These are phyloP conservation scores for Muraenolepis orangiensis DNA, from an alignment of 2,797 vertebrate species.

Conservation along the genomic window DNA sequence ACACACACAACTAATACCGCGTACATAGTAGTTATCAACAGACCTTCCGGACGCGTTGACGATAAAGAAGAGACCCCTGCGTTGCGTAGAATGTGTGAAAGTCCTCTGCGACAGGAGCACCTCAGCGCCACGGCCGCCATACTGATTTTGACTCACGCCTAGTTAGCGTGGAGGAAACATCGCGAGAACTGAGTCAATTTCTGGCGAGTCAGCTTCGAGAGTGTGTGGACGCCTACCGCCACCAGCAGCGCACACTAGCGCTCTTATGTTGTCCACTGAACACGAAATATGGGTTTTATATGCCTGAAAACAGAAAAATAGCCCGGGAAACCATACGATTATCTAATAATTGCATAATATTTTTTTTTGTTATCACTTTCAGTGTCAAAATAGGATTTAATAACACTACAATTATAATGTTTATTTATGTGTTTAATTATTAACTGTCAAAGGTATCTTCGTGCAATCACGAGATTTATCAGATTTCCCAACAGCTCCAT, in stretches of 20 bases:
- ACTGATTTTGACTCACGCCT: constrained; percentile 48
- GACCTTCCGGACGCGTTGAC: constrained; percentile 55
- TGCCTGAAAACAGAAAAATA: background rate
- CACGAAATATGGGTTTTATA: background rate
- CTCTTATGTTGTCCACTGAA: background rate
- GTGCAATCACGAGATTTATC: background rate
- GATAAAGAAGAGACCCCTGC: constrained; percentile 49
- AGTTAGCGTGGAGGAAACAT: constrained; percentile 47
- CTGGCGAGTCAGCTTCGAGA: background rate
- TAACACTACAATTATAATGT: background rate
- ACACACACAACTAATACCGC: accelerated
- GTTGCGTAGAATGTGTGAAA: constrained; percentile 60
- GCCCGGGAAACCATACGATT: background rate
- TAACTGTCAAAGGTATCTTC: background rate
- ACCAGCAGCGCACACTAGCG: too few relatives aligned
- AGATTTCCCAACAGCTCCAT: background rate
- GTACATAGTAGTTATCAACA: constrained; percentile 20
- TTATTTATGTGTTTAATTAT: background rate
- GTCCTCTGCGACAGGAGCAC: constrained; percentile 68
- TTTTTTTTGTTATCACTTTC: background rate
- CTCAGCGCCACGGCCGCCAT: constrained; percentile 74
- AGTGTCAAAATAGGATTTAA: background rate
- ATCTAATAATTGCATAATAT: background rate
- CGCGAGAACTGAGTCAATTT: constrained; percentile 42
- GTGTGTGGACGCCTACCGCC: too few relatives aligned